Conservation (phyloP, 2,797 vertebrate genomes). For the Sebastes wilsoni region DNA sequence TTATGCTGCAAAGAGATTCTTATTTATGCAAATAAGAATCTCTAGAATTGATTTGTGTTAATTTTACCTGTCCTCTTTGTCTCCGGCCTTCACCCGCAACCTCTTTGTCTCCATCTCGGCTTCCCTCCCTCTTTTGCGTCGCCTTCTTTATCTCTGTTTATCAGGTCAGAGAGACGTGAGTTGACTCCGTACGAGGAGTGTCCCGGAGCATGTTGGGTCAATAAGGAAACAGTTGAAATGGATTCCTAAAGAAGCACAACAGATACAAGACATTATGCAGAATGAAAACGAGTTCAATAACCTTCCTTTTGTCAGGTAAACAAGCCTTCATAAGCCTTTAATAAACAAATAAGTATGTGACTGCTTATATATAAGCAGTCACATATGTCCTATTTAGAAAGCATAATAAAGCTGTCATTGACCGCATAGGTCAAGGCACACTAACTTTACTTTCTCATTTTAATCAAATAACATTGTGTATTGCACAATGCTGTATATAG, state of each 20-base stretch:
- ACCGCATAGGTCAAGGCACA: neutral
- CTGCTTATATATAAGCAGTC: too few relatives aligned
- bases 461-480: neutral
- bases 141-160: neutral
- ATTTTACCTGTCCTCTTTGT: neutral
- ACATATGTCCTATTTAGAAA: neutral
- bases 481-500: neutral
- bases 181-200: neutral
- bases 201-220: neutral
- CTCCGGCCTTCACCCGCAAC: slow-evolving; percentile 26
- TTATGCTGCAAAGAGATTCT: slow-evolving; percentile 1
- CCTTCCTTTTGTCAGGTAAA: neutral
- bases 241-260: neutral
- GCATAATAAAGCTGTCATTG: neutral
- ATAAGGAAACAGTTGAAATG: neutral
- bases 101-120: neutral
- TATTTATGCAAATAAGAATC: slow-evolving; percentile 31
- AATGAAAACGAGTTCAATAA: neutral
- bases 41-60: slow-evolving; percentile 25
- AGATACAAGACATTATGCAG: neutral
- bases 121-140: neutral
- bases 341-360: neutral
- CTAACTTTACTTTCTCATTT: neutral
- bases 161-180: slow-evolving; percentile 10
- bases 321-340: neutral